Evolutionary conservation across 2,888 invertebrate genomes (phyloP).

Genomic region (Oscheius sp.): DNA sequence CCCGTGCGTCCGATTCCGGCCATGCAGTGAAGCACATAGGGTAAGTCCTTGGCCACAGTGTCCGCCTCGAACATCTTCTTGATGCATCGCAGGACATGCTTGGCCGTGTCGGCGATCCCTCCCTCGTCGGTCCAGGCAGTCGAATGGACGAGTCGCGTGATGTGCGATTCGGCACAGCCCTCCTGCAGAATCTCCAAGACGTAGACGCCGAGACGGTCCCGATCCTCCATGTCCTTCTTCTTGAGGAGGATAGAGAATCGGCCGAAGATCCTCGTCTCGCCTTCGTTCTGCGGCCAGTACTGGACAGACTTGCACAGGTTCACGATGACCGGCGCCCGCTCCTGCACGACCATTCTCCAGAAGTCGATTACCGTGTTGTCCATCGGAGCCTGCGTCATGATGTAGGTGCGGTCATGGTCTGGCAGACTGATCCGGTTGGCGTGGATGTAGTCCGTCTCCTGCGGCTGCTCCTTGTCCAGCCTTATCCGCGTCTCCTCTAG

Average conservation of each 20-base stretch:
- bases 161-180: slow-evolving; percentile 18
- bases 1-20: slow-evolving; percentile 33
- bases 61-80: slow-evolving; percentile 12
- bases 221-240: slow-evolving; percentile 20
- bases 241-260: slow-evolving; percentile 3
- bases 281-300: slow-evolving; percentile 30
- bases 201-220: slow-evolving; percentile 2
- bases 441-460: slow-evolving; percentile 57
- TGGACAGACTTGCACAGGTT: slow-evolving; percentile 26
- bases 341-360: slow-evolving; percentile 31
- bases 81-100: slow-evolving; percentile 20
- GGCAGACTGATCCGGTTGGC: slow-evolving; percentile 52
- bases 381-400: slow-evolving; percentile 13
- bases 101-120: neutral
- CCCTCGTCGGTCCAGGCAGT: slow-evolving; percentile 24
- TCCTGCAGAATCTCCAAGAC: slow-evolving; percentile 22
- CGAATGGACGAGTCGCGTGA: slow-evolving; percentile 26
- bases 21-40: slow-evolving; percentile 27
- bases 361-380: slow-evolving; percentile 23
- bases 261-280: slow-evolving; percentile 4
- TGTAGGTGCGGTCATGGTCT: slow-evolving; percentile 42
- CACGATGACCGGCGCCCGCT: neutral
- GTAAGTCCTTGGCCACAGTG: slow-evolving; percentile 11
- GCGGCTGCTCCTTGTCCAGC: slow-evolving; percentile 42
- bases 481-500: slow-evolving; percentile 46